Conservation (phyloP, 2,797 vertebrate genomes). For the Oryzias sinensis region DNA sequence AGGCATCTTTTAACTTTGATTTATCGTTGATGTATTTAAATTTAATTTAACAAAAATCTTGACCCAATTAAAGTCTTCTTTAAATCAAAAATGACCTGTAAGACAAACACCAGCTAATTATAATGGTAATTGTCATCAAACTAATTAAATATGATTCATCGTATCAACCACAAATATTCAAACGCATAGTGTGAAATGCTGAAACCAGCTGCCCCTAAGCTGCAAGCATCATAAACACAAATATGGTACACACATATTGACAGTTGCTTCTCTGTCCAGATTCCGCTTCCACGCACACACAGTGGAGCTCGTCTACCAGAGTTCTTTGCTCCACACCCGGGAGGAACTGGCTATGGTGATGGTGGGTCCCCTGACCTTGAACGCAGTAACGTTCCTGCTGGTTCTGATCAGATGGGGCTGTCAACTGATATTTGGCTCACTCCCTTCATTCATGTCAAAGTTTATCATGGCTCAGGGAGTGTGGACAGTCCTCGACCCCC, state of each 20-base stretch:
- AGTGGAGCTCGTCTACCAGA: slow-evolving; percentile 89
- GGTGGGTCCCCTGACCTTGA: slow-evolving; percentile 91
- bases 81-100: slow-evolving; percentile 3
- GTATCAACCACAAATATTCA: slow-evolving; percentile 37
- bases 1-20: slow-evolving; percentile 21
- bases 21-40: not conserved
- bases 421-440: slow-evolving; percentile 91
- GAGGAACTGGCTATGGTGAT: slow-evolving; percentile 89
- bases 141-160: slow-evolving; percentile 41
- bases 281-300: slow-evolving; percentile 85
- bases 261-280: slow-evolving; percentile 71
- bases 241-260: slow-evolving; percentile 39
- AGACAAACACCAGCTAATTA: slow-evolving; percentile 16
- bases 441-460: slow-evolving; percentile 95
- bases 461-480: slow-evolving; percentile 93
- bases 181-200: slow-evolving; percentile 31
- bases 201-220: slow-evolving; percentile 37
- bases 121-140: slow-evolving; percentile 27
- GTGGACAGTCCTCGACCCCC: slow-evolving; percentile 95
- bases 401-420: slow-evolving; percentile 96
- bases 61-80: slow-evolving; percentile 3
- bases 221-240: slow-evolving; percentile 32
- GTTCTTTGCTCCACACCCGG: slow-evolving; percentile 82
- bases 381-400: slow-evolving; percentile 82
- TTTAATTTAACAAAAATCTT: slow-evolving; percentile 1